Base-by-base conservation (phyloP, 2,888 invertebrate species). In the Dicranocentrus wangi region DNA sequence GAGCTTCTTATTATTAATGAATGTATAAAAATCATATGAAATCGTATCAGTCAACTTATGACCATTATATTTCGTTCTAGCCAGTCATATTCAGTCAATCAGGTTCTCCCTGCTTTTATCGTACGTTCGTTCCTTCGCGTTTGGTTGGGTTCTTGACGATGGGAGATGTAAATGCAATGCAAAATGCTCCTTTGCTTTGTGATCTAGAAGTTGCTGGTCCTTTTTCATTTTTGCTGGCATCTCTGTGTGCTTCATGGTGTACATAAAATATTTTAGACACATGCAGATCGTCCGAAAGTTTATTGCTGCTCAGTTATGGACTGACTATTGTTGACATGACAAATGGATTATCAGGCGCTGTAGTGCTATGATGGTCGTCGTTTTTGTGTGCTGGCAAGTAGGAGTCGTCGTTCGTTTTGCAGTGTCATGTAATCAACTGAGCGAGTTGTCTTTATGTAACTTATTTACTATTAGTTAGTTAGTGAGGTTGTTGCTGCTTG, bases 251-350 rank as follows among this genome's bases (percentile, higher is more conserved):
- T 32, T 32, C 10, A 32, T 13, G 15, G n/a, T 13, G 47, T n/a
- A 17, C 47, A 47, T 47, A 58, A 58, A 58, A 27, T 58, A 58
- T 58, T 58, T 58, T 58, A 58, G 58, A 23, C 58, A 25, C 58
- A 58, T 58, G 23, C 25, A 58, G 58, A 61, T 61, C 32, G n/a
- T 19, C 39, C 61, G 39, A 61, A 28, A 28, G 61, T 61, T 61
- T 61, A 61, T 61, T 61, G 19, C 61, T 23, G 32, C 19, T 39
- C 61, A 61, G 39, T 61, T 61, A 39, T 39, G 61, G 32, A 39
- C 39, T 61, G 17, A 61, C 61, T 19, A 51, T 72, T 61, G 28
- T 21, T 65, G 73, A 65, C 63, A 65, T 63, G 73, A 73, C 73
- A 39, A 73, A 73, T 73, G 73, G 25, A 72, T 61, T 72, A 72